Conservation (phyloP, 1,140 invertebrate species). For the Mercenaria mercenaria region DNA sequence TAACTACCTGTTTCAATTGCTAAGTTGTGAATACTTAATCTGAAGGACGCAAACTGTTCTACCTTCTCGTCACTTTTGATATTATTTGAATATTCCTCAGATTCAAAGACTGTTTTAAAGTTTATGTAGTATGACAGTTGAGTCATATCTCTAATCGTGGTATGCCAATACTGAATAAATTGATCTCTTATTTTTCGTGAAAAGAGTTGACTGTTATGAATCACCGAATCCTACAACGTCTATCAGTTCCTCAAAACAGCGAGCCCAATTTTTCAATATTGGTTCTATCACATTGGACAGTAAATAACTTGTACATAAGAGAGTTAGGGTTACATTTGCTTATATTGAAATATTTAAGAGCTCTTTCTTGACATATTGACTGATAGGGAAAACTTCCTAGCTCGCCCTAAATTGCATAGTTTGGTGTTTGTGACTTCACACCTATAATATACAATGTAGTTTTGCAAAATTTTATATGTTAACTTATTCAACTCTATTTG, state of each 20-base stretch:
- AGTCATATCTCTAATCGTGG: neutral
- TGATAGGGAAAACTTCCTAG: neutral
- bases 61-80: no score
- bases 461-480: conserved; percentile 46
- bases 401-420: neutral
- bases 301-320: neutral
- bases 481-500: neutral
- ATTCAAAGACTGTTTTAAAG: neutral
- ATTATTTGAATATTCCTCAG: neutral
- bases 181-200: neutral
- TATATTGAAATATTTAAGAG: neutral
- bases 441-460: neutral
- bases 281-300: neutral
- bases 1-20: no score
- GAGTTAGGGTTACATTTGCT: neutral
- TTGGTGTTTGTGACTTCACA: conserved; percentile 12
- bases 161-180: neutral
- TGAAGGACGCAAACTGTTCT: no score
- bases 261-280: neutral
- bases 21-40: no score
- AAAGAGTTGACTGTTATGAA: neutral
- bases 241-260: neutral
- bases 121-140: neutral
- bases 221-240: neutral
- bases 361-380: neutral